A percentile compares a stretch with the other conserved stretches of the same genome.
Conservation (phyloP, 1,140 invertebrate species). For the Aricia agestis region DNA sequence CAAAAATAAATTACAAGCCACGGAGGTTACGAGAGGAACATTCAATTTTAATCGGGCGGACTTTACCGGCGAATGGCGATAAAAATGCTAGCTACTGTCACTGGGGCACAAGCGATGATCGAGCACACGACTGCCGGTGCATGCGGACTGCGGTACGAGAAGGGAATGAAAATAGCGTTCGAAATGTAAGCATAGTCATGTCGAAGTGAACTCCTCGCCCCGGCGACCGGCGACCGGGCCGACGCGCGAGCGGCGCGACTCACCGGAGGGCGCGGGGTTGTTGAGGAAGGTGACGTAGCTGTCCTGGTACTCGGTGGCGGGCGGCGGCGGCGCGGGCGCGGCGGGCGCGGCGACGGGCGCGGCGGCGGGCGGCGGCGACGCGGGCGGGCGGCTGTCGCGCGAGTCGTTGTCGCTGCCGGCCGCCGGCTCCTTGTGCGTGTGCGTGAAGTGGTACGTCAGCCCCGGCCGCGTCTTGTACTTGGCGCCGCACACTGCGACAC, state of each 20-base stretch:
- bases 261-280: conserved; percentile 73
- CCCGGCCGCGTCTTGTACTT: conserved; percentile 98
- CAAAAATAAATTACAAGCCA: background rate
- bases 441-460: conserved; percentile 97
- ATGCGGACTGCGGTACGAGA: background rate
- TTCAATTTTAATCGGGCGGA: background rate
- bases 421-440: conserved; percentile 90
- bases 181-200: too few species aligned
- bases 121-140: background rate
- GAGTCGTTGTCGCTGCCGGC: conserved; percentile 57
- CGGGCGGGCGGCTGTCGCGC: conserved; percentile 46
- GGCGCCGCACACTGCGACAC: conserved; percentile 90
- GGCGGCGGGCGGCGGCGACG: conserved; percentile 26
- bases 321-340: conserved; percentile 33
- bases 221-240: too few species aligned
- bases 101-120: background rate
- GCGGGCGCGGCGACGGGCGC: conserved; percentile 37
- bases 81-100: conserved; percentile 4
- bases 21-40: background rate
- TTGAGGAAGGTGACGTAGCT: conserved; percentile 83
- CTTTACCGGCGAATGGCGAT: background rate
- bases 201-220: too few species aligned
- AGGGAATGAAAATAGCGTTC: too few species aligned
- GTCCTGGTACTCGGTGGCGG: conserved; percentile 79
- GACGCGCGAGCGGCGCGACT: conserved; percentile 21